Evolutionary conservation across 53 echinoderm and acorn worm species (phyloP).

Genomic region (Luidia sarsii): DNA sequence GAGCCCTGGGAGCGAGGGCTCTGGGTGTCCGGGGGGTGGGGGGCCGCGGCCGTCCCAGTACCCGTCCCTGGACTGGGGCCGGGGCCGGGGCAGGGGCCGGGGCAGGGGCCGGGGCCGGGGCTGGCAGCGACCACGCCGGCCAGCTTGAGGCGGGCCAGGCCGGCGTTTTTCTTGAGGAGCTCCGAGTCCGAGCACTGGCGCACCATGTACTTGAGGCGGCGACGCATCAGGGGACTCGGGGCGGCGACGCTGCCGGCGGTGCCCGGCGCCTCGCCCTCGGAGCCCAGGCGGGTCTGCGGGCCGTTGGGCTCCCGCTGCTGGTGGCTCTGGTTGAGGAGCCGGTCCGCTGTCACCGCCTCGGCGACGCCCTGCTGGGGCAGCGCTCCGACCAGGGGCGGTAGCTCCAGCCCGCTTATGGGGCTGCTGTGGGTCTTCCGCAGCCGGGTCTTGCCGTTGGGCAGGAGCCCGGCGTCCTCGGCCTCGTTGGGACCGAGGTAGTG

Average conservation of each 20-base stretch:
- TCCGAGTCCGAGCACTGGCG: slow-evolving; percentile 38
- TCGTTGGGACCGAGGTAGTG: background rate
- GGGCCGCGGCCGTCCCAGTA: background rate
- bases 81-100: too few species aligned
- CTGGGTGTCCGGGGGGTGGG: slow-evolving; percentile 33
- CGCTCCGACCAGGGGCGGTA: slow-evolving; percentile 32
- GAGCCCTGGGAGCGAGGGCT: slow-evolving; percentile 38
- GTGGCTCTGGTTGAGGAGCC: too few species aligned
- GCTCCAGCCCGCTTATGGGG: background rate
- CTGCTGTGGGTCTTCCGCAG: slow-evolving; percentile 16
- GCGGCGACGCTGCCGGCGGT: background rate
- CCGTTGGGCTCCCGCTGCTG: background rate
- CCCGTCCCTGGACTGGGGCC: background rate
- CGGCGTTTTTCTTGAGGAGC: slow-evolving; percentile 5
- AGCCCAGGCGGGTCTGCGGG: too few species aligned
- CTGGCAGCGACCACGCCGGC: background rate
- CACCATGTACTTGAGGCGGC: slow-evolving; percentile 42
- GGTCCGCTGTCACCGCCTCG: slow-evolving; percentile 7
- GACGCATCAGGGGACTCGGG: slow-evolving; percentile 27
- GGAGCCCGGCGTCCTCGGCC: background rate
- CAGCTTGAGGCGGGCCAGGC: background rate
- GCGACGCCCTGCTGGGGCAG: slow-evolving; percentile 11
- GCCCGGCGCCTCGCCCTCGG: background rate
- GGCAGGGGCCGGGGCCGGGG: background rate
- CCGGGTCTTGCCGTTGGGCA: slow-evolving; percentile 18